These are phyloP conservation scores for Panorpa germanica DNA, from an alignment of 2,888 invertebrate species.

Conservation along the genomic window DNA sequence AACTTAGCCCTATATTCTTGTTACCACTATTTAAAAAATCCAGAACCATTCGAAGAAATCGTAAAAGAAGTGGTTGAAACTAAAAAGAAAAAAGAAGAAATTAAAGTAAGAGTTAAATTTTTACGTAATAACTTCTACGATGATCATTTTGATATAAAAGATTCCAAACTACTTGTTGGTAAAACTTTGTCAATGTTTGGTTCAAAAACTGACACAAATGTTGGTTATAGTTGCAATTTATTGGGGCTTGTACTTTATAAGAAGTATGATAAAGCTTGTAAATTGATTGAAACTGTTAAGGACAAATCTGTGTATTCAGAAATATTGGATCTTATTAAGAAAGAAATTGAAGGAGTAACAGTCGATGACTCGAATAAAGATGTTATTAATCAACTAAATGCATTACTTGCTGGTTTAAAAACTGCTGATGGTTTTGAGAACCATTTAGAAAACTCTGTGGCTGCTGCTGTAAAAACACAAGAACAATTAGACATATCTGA, in stretches of 20 bases:
- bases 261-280: constrained; percentile 36
- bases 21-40: constrained; percentile 42
- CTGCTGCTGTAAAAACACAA: constrained; percentile 18
- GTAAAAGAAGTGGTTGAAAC: constrained; percentile 16
- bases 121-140: constrained; percentile 71
- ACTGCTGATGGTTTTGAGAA: constrained; percentile 15
- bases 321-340: constrained; percentile 21
- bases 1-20: constrained; percentile 55
- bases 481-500: constrained; percentile 22
- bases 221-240: constrained; percentile 36
- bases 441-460: constrained; percentile 16
- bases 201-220: constrained; percentile 24
- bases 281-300: constrained; percentile 15
- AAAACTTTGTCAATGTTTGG: constrained; percentile 59
- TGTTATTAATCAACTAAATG: constrained; percentile 14
- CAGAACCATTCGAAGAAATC: constrained; percentile 17
- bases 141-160: constrained; percentile 73
- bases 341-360: constrained; percentile 17
- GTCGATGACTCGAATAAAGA: constrained; percentile 14
- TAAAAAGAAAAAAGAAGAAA: constrained; percentile 31
- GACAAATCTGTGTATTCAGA: constrained; percentile 24
- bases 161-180: constrained; percentile 52
- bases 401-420: too few relatives aligned
- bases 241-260: constrained; percentile 46
- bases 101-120: constrained; percentile 58